A percentile compares a stretch with the other conserved stretches of the same genome.
Conservation (phyloP, 2,113 vertebrate genomes). For the Pelusios castaneus region DNA sequence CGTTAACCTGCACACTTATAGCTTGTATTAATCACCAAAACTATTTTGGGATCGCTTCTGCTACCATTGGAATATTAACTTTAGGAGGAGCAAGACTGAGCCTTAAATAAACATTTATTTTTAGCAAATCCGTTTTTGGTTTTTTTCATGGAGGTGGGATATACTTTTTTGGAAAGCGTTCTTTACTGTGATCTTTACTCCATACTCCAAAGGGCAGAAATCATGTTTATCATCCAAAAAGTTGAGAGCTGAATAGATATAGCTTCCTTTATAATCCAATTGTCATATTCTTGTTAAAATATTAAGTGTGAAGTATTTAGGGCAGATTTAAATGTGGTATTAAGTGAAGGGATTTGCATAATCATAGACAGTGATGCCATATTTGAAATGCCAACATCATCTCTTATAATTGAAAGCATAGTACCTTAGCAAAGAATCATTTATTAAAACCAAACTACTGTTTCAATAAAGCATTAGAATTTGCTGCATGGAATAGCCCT, state of each 20-base stretch:
- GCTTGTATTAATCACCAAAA: neutral
- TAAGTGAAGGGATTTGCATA: constrained; percentile 72
- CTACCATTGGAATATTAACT: neutral
- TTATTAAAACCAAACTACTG: constrained; percentile 74
- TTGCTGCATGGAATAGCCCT: constrained; percentile 80
- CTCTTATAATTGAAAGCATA: constrained; percentile 72
- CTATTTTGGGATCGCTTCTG: neutral
- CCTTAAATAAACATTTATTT: neutral
- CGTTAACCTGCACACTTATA: neutral
- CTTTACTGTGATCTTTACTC: neutral
- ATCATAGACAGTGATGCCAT: constrained; percentile 58
- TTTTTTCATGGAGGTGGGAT: neutral
- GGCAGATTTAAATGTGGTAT: constrained; percentile 65
- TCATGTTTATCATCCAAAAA: neutral
- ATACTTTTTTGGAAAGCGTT: neutral
- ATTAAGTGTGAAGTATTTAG: constrained; percentile 68
- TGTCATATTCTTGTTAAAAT: constrained; percentile 68
- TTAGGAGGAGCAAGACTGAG: neutral
- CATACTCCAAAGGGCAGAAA: constrained; percentile 9
- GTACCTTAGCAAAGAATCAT: constrained; percentile 62
- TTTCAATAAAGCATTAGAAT: constrained; percentile 84
- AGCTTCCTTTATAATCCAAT: constrained; percentile 62
- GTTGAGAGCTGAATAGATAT: constrained; percentile 22
- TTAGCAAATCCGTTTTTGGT: neutral
- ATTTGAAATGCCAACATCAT: constrained; percentile 71